Conservation (phyloP, 2,888 invertebrate species). For the Keiferia lycopersicella region DNA sequence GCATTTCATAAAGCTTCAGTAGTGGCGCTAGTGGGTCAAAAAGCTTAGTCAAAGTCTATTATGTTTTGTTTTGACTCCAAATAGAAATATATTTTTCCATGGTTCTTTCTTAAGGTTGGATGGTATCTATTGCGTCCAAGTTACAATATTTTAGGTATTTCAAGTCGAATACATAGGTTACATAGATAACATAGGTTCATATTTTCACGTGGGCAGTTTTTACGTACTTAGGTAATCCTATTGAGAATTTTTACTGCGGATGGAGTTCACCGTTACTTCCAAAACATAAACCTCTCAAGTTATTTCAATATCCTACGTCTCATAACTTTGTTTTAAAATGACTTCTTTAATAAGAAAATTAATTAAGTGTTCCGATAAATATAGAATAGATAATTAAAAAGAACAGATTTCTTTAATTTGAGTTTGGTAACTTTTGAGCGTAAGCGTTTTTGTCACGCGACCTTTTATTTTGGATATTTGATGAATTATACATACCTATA, state of each 20-base stretch:
- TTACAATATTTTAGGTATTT: no score
- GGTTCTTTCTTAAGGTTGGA: no score
- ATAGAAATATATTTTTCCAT: no score
- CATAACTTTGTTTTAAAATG: background rate
- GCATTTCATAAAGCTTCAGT: background rate
- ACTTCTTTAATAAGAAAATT: constrained; percentile 27
- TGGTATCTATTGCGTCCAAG: no score
- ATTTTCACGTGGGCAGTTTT: no score
- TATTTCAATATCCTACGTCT: background rate
- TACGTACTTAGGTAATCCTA: no score
- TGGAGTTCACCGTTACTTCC: background rate
- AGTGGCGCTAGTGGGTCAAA: background rate
- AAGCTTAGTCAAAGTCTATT: no score
- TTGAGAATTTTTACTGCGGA: no score
- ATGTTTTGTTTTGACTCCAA: no score
- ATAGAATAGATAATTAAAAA: constrained; percentile 34
- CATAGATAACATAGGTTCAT: no score
- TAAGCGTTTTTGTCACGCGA: constrained; percentile 10
- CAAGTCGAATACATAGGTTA: no score
- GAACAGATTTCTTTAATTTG: constrained; percentile 34
- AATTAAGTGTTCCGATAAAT: constrained; percentile 32
- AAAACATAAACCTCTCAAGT: background rate
- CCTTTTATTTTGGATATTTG: background rate
- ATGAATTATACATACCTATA: constrained; percentile 18
- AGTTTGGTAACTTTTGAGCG: constrained; percentile 35